These are phyloP conservation scores for Brotula barbata DNA, from an alignment of 2,797 vertebrate species.

Conservation along the genomic window DNA sequence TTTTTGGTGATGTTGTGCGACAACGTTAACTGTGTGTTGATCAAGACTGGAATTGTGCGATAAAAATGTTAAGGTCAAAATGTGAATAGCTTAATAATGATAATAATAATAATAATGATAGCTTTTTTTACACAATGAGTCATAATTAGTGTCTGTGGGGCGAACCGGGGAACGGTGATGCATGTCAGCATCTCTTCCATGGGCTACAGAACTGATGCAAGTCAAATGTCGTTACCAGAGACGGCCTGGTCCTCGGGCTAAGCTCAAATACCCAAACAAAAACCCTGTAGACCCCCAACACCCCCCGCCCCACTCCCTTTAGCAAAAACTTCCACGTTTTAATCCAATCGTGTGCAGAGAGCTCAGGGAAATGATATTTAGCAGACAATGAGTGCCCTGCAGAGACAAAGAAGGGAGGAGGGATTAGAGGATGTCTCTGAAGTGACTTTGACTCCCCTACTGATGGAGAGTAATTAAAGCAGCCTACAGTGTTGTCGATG, in stretches of 20 bases:
- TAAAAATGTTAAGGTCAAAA: constrained; percentile 41
- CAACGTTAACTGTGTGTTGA: constrained; percentile 2
- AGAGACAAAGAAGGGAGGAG: constrained; percentile 71
- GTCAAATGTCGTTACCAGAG: constrained; percentile 65
- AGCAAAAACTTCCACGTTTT: constrained; percentile 75
- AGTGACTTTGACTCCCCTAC: constrained; percentile 73
- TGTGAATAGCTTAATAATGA: constrained; percentile 42
- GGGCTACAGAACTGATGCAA: constrained; percentile 67
- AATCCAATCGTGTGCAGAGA: constrained; percentile 75
- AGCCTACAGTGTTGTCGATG: constrained; percentile 74
- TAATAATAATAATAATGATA: constrained; percentile 47
- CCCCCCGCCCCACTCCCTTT: constrained; percentile 60
- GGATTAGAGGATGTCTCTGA: constrained; percentile 75
- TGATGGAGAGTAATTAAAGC: constrained; percentile 80
- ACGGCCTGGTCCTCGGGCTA: constrained; percentile 65
- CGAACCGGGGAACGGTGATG: constrained; percentile 44
- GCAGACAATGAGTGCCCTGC: constrained; percentile 77
- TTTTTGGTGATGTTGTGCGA: neutral
- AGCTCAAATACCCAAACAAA: constrained; percentile 72
- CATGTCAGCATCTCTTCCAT: constrained; percentile 51
- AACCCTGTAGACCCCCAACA: constrained; percentile 42
- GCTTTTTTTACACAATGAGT: constrained; percentile 53
- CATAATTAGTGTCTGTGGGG: constrained; percentile 59
- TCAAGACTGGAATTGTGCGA: constrained; percentile 20
- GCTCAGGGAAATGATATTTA: constrained; percentile 78